Percentiles rank a stretch among this genome's conserved stretches.
Evolutionary conservation across 2,113 vertebrate species (phyloP).

Genomic region (Lagenorhynchus albirostris): DNA sequence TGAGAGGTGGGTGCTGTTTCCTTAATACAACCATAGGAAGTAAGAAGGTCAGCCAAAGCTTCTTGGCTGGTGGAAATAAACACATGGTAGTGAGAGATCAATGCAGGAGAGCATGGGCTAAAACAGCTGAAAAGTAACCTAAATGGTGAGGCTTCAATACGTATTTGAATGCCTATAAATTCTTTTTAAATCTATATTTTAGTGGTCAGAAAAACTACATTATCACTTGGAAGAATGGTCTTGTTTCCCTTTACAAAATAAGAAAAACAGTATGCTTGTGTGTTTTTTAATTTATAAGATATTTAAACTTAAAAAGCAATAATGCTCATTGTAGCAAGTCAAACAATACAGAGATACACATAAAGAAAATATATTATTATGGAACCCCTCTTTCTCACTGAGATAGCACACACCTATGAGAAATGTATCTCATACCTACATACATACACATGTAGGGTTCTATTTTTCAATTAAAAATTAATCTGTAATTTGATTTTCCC

Average conservation of each 20-base stretch:
- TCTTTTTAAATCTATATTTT: not conserved
- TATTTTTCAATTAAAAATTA: not conserved
- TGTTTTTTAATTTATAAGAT: not conserved
- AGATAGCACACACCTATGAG: not conserved
- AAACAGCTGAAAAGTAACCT: not conserved
- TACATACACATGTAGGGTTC: not conserved
- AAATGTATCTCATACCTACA: not conserved
- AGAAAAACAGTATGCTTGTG: not conserved
- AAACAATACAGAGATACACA: not conserved
- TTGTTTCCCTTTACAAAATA: not conserved
- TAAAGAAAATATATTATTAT: not conserved
- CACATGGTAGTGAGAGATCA: not conserved
- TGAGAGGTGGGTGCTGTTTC: not conserved
- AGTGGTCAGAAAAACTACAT: not conserved
- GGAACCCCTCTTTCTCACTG: not conserved
- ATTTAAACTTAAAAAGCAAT: not conserved
- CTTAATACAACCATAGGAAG: not conserved
- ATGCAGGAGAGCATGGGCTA: fast-evolving
- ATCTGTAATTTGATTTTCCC: not conserved
- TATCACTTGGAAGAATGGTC: not conserved
- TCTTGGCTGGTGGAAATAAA: not conserved
- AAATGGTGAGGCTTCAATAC: not conserved
- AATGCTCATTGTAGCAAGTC: not conserved
- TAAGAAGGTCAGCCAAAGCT: not conserved
- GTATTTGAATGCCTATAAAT: not conserved